These are phyloP conservation scores for Conchocele bisecta DNA, from an alignment of 2,888 invertebrate genomes.

Conservation along the genomic window DNA sequence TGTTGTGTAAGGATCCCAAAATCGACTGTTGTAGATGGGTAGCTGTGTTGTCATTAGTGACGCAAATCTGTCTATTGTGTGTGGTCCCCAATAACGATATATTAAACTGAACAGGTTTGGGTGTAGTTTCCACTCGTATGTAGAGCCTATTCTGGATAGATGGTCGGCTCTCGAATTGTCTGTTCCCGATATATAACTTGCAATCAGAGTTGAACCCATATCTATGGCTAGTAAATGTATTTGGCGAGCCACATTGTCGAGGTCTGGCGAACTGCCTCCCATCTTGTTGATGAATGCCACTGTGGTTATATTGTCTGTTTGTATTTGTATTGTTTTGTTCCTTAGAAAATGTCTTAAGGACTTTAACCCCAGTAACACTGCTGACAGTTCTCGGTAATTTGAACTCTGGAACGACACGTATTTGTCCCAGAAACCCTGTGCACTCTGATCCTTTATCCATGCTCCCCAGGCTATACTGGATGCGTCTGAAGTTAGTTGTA, in stretches of 20 bases:
- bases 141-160: background rate
- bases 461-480: constrained; percentile 12
- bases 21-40: background rate
- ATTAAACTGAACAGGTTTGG: background rate
- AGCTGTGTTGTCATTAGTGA: constrained; percentile 7
- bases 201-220: background rate
- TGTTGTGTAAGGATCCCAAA: constrained; percentile 15
- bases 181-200: background rate
- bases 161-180: background rate
- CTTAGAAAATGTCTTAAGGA: background rate
- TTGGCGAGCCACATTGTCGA: constrained; percentile 1
- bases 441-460: background rate
- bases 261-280: background rate
- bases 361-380: constrained; percentile 9
- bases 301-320: constrained; percentile 1
- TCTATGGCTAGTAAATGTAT: background rate
- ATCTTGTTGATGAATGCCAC: constrained; percentile 4
- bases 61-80: constrained; percentile 10
- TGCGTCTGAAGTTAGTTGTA: constrained; percentile 20
- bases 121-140: constrained; percentile 5
- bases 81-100: background rate
- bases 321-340: background rate
- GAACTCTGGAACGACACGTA: constrained; percentile 5
- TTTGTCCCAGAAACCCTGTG: constrained; percentile 18
- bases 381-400: constrained; percentile 28